phyloP scores from a whole-genome alignment of 2,797 vertebrate genomes.

The Vultur gryphus region DNA sequence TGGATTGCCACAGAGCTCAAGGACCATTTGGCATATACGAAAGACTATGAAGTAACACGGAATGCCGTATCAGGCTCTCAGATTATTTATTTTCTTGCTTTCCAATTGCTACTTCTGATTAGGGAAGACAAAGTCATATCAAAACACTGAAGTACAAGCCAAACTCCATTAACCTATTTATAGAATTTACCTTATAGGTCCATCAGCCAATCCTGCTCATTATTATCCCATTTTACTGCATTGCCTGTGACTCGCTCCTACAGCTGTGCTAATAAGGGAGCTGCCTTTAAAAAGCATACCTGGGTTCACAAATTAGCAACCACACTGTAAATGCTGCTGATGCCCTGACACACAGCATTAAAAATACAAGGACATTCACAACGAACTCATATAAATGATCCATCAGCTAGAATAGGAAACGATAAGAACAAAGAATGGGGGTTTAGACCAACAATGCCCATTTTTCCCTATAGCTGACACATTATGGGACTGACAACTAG shows the following conservation, averaged over 20 bases:
- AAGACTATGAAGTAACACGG: neutral
- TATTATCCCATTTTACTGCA: neutral
- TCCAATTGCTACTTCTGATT: neutral
- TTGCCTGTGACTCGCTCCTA: neutral
- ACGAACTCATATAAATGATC: neutral
- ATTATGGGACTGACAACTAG: neutral
- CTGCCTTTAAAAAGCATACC: neutral
- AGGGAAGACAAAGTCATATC: neutral
- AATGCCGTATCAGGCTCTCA: neutral
- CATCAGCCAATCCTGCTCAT: neutral
- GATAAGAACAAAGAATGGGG: rapidly evolving
- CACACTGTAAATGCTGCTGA: neutral
- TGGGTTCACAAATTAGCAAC: neutral
- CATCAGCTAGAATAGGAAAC: neutral
- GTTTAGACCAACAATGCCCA: neutral
- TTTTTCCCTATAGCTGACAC: neutral
- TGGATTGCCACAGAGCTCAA: neutral
- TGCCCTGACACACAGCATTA: neutral
- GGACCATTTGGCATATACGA: neutral
- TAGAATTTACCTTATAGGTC: neutral
- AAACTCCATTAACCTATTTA: neutral
- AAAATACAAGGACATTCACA: neutral
- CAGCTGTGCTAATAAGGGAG: neutral
- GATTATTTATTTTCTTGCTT: neutral
- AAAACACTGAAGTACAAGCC: neutral